Evolutionary conservation across 2,113 vertebrate species (phyloP).

Genomic region (Haplotaxodon microlepis): DNA sequence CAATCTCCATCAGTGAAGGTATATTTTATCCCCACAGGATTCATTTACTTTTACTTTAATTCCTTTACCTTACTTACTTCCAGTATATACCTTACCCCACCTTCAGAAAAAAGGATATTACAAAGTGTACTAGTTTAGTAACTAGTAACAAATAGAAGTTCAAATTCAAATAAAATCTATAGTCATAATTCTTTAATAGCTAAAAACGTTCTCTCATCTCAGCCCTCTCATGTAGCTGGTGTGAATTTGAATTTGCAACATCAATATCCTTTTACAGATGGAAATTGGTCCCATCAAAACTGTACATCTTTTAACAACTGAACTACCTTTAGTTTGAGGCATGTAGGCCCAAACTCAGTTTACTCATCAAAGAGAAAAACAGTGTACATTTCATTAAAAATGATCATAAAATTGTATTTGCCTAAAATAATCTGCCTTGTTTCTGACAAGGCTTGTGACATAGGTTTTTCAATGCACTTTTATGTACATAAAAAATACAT

Average conservation of each 20-base stretch:
- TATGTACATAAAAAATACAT: constrained; percentile 53
- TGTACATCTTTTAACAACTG: constrained; percentile 27
- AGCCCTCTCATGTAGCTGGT: constrained; percentile 5
- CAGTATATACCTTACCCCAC: not conserved
- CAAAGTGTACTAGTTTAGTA: not conserved
- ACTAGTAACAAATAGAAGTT: constrained; percentile 21
- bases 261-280: constrained; percentile 47
- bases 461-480: constrained; percentile 65
- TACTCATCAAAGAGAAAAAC: not conserved
- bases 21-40: constrained; percentile 29
- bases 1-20: constrained; percentile 24
- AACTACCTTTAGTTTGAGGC: constrained; percentile 45
- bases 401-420: constrained; percentile 17
- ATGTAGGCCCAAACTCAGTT: constrained; percentile 26
- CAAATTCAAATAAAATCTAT: constrained; percentile 39
- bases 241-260: constrained; percentile 45
- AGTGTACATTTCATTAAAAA: constrained; percentile 16
- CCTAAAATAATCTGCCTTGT: constrained; percentile 39
- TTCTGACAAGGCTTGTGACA: constrained; percentile 46
- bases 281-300: constrained; percentile 21
- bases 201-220: not conserved
- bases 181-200: not conserved
- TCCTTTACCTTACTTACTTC: not conserved
- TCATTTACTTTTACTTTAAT: constrained; percentile 12
- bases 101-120: constrained; percentile 40